These are phyloP conservation scores for Rotaria sp. DNA, from an alignment of 2,888 invertebrate species.

Conservation along the genomic window DNA sequence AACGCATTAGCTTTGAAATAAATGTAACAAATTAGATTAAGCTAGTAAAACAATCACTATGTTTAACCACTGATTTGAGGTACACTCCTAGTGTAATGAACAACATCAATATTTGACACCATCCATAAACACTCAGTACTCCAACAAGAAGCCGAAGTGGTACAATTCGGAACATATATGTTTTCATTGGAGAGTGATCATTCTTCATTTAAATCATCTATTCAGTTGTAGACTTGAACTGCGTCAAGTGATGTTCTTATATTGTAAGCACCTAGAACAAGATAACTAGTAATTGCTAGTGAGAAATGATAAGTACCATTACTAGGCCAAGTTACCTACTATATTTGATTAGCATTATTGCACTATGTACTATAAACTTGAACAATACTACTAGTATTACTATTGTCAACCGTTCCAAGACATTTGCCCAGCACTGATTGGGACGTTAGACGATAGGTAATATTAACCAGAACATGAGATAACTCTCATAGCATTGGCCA, in stretches of 20 bases:
- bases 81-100: too few relatives aligned
- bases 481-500: neutral
- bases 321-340: neutral
- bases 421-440: neutral
- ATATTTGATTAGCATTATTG: neutral
- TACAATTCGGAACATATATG: neutral
- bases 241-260: neutral
- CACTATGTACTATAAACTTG: neutral
- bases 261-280: neutral
- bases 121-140: too few relatives aligned
- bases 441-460: neutral
- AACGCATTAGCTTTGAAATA: too few relatives aligned
- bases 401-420: neutral
- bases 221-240: neutral
- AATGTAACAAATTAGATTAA: too few relatives aligned
- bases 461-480: neutral
- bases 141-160: too few relatives aligned
- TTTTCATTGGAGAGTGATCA: neutral
- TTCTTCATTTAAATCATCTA: neutral
- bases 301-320: neutral
- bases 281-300: neutral
- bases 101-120: too few relatives aligned
- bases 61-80: too few relatives aligned
- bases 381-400: neutral
- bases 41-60: too few relatives aligned